Percentiles rank a stretch among this genome's conserved stretches.
Evolutionary conservation across 2,888 invertebrate species (phyloP).

Genomic region (Hypena proboscidalis): DNA sequence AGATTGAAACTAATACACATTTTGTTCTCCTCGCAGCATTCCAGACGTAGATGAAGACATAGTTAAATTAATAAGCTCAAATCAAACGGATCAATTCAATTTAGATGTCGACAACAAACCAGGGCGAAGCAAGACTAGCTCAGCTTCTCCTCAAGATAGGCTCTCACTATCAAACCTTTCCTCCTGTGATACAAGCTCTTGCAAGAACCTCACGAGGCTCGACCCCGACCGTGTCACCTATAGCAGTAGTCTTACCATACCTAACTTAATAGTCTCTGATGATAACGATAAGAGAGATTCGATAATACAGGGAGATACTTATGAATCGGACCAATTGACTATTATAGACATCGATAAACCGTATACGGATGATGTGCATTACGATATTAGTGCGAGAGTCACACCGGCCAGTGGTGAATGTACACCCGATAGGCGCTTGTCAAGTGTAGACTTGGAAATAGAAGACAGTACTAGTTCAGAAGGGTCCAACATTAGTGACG

Average conservation of each 20-base stretch:
- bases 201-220: slow-evolving; percentile 72
- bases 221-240: slow-evolving; percentile 64
- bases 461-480: slow-evolving; percentile 87
- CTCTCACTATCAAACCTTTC: slow-evolving; percentile 77
- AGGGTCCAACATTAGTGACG: slow-evolving; percentile 88
- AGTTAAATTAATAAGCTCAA: slow-evolving; percentile 76
- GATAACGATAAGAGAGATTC: slow-evolving; percentile 76
- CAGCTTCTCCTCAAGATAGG: slow-evolving; percentile 67
- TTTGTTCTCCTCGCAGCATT: slow-evolving; percentile 68
- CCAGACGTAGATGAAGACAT: slow-evolving; percentile 85
- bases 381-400: slow-evolving; percentile 63
- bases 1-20: neutral
- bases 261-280: slow-evolving; percentile 79
- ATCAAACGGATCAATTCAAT: slow-evolving; percentile 61
- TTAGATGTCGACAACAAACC: slow-evolving; percentile 64
- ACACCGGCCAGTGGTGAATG: slow-evolving; percentile 71
- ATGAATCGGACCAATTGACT: slow-evolving; percentile 87
- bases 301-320: slow-evolving; percentile 81
- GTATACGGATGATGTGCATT: slow-evolving; percentile 78
- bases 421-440: slow-evolving; percentile 74
- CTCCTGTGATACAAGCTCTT: slow-evolving; percentile 79
- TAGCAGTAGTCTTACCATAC: slow-evolving; percentile 80
- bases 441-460: slow-evolving; percentile 76
- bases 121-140: slow-evolving; percentile 62
- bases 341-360: slow-evolving; percentile 87